Conservation (phyloP, 2,888 invertebrate genomes). For the Thecophora atra region DNA sequence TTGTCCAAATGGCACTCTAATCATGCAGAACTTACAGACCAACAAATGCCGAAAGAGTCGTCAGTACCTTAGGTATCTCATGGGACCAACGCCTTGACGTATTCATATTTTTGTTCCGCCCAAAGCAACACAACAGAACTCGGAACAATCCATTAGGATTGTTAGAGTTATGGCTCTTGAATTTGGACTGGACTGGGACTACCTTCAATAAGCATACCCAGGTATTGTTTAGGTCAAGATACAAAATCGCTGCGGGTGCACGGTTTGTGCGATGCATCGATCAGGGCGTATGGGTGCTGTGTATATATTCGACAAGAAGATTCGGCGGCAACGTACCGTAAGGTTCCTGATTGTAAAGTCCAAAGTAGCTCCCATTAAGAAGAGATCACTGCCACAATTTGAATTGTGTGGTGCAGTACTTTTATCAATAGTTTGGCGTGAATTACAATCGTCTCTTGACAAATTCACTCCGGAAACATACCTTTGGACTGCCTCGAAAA, state of each 20-base stretch:
- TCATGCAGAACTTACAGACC: too few species aligned
- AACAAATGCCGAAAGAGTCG: too few species aligned
- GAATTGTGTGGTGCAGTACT: slow-evolving; percentile 11
- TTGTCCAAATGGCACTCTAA: too few species aligned
- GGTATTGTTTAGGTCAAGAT: too few species aligned
- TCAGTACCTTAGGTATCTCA: too few species aligned
- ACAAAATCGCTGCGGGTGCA: background rate
- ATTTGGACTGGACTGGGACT: slow-evolving; percentile 26
- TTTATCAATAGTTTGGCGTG: background rate
- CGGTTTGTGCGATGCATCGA: background rate
- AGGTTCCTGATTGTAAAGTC: background rate
- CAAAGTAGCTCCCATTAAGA: slow-evolving; percentile 10
- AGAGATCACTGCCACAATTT: slow-evolving; percentile 1
- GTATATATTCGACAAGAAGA: background rate
- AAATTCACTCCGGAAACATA: background rate
- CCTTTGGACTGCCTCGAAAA: background rate
- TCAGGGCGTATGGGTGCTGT: background rate
- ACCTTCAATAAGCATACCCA: too few species aligned
- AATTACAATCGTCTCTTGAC: background rate
- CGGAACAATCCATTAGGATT: too few species aligned
- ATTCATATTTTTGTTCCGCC: too few species aligned
- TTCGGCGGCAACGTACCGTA: background rate
- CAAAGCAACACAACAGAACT: too few species aligned
- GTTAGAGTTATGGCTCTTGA: slow-evolving; percentile 32
- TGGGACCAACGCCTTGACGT: too few species aligned